Evolutionary conservation across 2,113 vertebrate genomes (phyloP).

Genomic region (Phyllostomus hastatus): DNA sequence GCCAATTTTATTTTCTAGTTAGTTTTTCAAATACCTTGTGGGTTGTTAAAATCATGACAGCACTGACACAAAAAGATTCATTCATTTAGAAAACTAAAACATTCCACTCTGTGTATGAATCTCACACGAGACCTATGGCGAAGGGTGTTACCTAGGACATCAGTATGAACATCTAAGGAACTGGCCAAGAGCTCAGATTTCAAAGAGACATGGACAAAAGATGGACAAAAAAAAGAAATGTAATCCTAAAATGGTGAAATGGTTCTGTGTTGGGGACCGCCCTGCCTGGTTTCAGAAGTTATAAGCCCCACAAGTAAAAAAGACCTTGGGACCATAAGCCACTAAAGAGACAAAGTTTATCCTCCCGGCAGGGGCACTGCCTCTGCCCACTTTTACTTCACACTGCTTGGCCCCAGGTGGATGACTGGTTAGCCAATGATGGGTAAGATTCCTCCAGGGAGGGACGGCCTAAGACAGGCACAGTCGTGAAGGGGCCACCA

Average conservation of each 20-base stretch:
- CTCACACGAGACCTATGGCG: background rate
- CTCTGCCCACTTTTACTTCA: too few species aligned
- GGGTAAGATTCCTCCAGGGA: too few species aligned
- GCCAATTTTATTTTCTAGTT: slow-evolving; percentile 40
- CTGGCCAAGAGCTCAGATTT: background rate
- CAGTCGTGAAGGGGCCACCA: too few species aligned
- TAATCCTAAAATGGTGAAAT: background rate
- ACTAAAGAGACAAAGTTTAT: too few species aligned
- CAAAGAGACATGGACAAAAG: background rate
- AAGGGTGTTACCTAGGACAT: background rate
- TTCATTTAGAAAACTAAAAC: slow-evolving; percentile 34
- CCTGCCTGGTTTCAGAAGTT: too few species aligned
- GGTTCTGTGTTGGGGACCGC: too few species aligned
- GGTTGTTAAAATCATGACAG: background rate
- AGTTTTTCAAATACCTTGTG: background rate
- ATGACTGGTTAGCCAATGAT: too few species aligned
- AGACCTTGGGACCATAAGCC: too few species aligned
- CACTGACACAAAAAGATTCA: background rate
- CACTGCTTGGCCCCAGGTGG: too few species aligned
- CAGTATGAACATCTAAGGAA: background rate
- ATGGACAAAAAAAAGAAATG: background rate
- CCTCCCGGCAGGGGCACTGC: too few species aligned
- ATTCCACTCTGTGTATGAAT: background rate
- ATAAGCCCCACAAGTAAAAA: too few species aligned
- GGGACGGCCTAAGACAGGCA: too few species aligned